phyloP scores from a whole-genome alignment of 2,888 invertebrate species.

The Notodonta ziczac region DNA sequence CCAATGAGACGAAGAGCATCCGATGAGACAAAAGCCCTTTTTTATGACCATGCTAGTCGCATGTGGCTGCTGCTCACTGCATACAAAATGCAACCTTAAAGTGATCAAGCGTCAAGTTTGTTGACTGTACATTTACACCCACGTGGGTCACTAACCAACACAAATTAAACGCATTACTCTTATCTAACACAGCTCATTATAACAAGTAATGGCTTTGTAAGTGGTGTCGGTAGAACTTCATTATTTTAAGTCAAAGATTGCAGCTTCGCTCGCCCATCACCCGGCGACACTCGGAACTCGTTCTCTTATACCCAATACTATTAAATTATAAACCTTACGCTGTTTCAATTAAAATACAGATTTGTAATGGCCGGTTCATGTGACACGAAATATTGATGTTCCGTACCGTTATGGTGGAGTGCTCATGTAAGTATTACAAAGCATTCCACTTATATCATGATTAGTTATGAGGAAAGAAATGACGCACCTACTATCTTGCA shows the following conservation, averaged over 20 bases:
- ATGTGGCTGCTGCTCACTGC: no score
- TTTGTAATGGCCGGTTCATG: conserved; percentile 7
- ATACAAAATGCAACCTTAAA: no score
- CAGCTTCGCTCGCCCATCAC: conserved; percentile 56
- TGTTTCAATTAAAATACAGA: not conserved
- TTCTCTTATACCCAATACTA: conserved; percentile 27
- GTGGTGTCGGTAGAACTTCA: conserved; percentile 65
- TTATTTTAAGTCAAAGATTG: conserved; percentile 75
- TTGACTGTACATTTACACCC: not conserved
- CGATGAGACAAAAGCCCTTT: no score
- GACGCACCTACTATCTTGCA: no score
- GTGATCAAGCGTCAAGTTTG: no score
- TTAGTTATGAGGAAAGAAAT: not conserved
- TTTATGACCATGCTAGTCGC: no score
- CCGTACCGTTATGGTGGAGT: conserved; percentile 40
- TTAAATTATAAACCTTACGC: conserved; percentile 37
- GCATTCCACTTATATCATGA: conserved; percentile 26
- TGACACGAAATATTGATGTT: conserved; percentile 27
- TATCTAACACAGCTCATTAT: conserved; percentile 72
- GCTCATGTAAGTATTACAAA: conserved; percentile 21
- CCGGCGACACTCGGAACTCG: conserved; percentile 47
- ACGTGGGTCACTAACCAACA: conserved; percentile 21
- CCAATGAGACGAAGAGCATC: no score
- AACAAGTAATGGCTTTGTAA: conserved; percentile 65
- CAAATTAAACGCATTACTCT: conserved; percentile 73